Base-by-base conservation (phyloP, 2,797 vertebrate species). In the Urophycis tenuis region DNA sequence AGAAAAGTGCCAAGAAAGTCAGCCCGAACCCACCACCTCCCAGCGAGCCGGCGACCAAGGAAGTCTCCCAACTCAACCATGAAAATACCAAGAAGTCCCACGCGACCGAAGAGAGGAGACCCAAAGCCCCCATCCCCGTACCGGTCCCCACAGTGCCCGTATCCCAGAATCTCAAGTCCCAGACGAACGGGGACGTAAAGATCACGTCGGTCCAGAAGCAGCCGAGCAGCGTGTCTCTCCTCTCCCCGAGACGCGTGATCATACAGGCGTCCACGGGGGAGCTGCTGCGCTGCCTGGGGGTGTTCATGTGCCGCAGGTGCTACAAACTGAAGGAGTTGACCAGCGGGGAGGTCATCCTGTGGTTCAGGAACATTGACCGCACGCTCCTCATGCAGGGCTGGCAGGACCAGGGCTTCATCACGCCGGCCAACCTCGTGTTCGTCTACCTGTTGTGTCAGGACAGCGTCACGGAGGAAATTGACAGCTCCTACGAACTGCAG, bases 371-470 rank as follows among this genome's bases (percentile, higher is more conserved):
- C 0, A 94, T 95, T 45, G 94, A 95, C 86, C 94, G 94, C 35
- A 93, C 94, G 0, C 88, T 95, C 73, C 91, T 95, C 71, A 89
- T 95, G 73, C 94, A 95, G 79, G 94, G 94, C 74, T 95, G 94
- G 94, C 94, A 95, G 90, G 94, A 95, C 89, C 94, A 95, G 87
- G 94, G 93, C 83, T 95, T 95, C 15, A 93, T 95, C 81, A 95
- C 94, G 0, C 94, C 94, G 0, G 94, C 94, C 79, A 95, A 95
- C 5, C 93, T 95, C 75, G 94, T 95, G 69, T 95, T 95, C 29
- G 93, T 95, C 78, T 95, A 95, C 89, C 92, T 95, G 94, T 91
- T 95, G 82, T 95, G 94, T 74, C 90, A 94, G 0, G 92, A 94
- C n/a, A n/a, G n/a, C n/a, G n/a, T n/a, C n/a, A n/a, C n/a, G n/a